Evolutionary conservation across 2,888 invertebrate genomes (phyloP), one percentile per base, ranked within the genome.

Genomic region (Lasioglossum oenotherae): DNA sequence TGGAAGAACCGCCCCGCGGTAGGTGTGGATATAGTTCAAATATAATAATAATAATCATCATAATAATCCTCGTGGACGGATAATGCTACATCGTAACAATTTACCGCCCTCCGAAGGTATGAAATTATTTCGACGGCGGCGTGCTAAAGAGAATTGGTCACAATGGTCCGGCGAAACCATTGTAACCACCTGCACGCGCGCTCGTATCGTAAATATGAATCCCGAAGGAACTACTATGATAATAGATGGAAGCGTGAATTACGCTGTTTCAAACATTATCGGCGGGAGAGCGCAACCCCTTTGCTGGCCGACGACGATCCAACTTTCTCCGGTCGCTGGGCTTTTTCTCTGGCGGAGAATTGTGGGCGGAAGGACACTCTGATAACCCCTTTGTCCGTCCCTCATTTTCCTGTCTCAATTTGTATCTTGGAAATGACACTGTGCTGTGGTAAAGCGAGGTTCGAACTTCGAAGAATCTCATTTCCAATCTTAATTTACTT

Each of bases 71-170:
- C 64, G 71, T 67, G 78, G 81, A 83, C 73, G 87, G 76, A 84
- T 89, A 89, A 88, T 80, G 88, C 72, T 81, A 83, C 86, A 80
- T 87, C 86, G 80, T 84, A 87, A 86, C 87, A 84, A 84, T 90
- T 87, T 88, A 88, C 79, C 38, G 74, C 72, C 64, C 84, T 82
- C 80, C 85, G 74, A 78, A 80, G 82, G 60, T 86, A 81, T 71
- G 82, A 80, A 87, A 87, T 88, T 85, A 82, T 84, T 82, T 85
- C 76, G 73, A 85, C 67, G 85, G 78, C 80, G 46, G 60, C 74
- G 64, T 44, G 74, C 74, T 82, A 79, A 88, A 88, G 86, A 82
- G 83, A 87, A 87, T 86, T 87, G 83, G 87, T 82, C 87, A 85
- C 85, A 80, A 78, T 79, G 81, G 86, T 44, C 74, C 78, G 19